Evolutionary conservation across 2,888 invertebrate genomes (phyloP).

Genomic region (Hyles lineata): DNA sequence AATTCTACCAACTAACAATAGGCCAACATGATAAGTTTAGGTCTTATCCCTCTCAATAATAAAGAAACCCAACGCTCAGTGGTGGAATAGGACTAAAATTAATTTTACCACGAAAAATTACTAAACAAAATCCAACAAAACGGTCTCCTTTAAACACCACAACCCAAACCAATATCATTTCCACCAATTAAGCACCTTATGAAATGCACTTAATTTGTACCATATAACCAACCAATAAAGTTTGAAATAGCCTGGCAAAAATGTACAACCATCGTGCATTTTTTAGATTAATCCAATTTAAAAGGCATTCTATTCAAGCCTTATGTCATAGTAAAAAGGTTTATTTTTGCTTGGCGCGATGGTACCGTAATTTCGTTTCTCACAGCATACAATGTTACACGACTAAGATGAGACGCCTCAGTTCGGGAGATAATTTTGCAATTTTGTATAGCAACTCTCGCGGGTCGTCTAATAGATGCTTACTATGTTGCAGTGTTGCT

Average conservation of each 20-base stretch:
- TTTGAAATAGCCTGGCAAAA: not conserved
- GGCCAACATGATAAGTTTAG: too few relatives aligned
- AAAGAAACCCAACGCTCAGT: too few relatives aligned
- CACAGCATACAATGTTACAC: slow-evolving; percentile 52
- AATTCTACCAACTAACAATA: too few relatives aligned
- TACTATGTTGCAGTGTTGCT: slow-evolving; percentile 45
- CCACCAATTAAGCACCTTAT: slow-evolving; percentile 1
- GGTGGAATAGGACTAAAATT: too few relatives aligned
- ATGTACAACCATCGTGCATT: not conserved
- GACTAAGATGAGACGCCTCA: slow-evolving; percentile 44
- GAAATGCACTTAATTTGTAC: not conserved
- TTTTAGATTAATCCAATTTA: not conserved
- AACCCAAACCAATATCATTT: not conserved
- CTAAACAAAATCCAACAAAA: not conserved
- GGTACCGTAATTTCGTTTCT: slow-evolving; percentile 14
- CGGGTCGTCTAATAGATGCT: slow-evolving; percentile 53
- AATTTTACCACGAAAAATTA: not conserved
- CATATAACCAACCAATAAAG: not conserved
- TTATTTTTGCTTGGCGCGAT: slow-evolving; percentile 22
- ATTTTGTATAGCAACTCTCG: slow-evolving; percentile 47
- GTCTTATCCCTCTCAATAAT: too few relatives aligned
- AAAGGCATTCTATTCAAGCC: not conserved
- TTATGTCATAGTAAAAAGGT: slow-evolving; percentile 30
- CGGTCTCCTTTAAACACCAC: not conserved
- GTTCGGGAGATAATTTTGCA: slow-evolving; percentile 41